These are phyloP conservation scores for Tetragonula clypearis DNA, from an alignment of 1,140 invertebrate species.

Conservation along the genomic window DNA sequence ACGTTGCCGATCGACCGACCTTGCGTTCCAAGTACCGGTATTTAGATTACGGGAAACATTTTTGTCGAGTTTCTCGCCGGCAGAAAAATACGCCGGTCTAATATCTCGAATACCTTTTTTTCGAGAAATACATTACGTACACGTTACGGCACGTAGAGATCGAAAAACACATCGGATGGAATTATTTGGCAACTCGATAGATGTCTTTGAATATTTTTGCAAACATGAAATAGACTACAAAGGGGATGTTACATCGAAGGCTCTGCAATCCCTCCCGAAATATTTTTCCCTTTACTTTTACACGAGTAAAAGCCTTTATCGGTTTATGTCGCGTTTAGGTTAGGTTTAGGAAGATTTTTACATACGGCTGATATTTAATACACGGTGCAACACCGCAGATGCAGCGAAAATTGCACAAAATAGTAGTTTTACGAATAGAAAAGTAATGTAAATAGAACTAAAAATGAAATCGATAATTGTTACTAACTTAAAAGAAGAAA, in stretches of 20 bases:
- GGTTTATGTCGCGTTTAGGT: no score
- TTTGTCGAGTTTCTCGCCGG: background rate
- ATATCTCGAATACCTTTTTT: no score
- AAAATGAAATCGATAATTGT: slow-evolving; percentile 7
- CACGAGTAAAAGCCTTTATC: no score
- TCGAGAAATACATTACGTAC: no score
- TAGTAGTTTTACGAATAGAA: slow-evolving; percentile 57
- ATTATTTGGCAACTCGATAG: no score
- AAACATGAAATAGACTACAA: no score
- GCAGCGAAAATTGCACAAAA: slow-evolving; percentile 67
- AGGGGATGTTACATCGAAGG: no score
- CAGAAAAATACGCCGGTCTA: no score
- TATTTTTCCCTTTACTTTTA: no score
- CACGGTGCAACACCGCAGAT: slow-evolving; percentile 45
- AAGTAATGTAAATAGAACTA: slow-evolving; percentile 47
- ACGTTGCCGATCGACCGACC: slow-evolving; percentile 63
- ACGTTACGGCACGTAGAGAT: no score
- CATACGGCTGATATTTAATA: slow-evolving; percentile 72
- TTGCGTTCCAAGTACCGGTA: slow-evolving; percentile 66
- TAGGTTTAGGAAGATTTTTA: slow-evolving; percentile 73
- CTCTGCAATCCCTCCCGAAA: no score
- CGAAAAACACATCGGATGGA: no score
- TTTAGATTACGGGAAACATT: slow-evolving; percentile 55
- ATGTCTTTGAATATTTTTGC: background rate
- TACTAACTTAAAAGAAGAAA: slow-evolving; percentile 7